A percentile compares a stretch with the other conserved stretches of the same genome.
phyloP scores from a whole-genome alignment of 1,140 invertebrate genomes.

The Drosophila mayri region DNA sequence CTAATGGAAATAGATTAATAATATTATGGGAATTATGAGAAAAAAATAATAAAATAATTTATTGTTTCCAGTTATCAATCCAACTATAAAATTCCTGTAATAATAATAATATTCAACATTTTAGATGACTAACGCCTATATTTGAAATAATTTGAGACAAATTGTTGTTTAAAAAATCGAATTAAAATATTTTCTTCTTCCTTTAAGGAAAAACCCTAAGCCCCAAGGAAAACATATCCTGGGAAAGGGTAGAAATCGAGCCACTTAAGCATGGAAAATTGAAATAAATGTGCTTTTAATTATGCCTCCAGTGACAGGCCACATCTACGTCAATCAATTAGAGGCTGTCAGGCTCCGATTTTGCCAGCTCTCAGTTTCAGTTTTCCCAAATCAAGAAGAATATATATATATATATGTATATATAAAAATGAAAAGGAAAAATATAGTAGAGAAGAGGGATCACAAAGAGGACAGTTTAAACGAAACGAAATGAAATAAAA shows the following conservation, averaged over 20 bases:
- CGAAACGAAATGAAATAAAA: slow-evolving; percentile 33
- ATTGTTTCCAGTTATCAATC: too few species aligned
- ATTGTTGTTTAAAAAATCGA: too few species aligned
- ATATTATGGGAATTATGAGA: background rate
- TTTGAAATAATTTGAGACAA: too few species aligned
- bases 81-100: too few species aligned
- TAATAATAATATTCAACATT: too few species aligned
- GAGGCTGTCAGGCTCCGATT: slow-evolving; percentile 25
- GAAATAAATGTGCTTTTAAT: slow-evolving; percentile 79
- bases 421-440: background rate
- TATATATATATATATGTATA: background rate
- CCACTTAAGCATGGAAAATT: slow-evolving; percentile 69
- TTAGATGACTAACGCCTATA: too few species aligned
- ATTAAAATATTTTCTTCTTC: too few species aligned
- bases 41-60: too few species aligned
- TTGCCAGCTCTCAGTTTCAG: background rate
- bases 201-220: background rate
- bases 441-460: background rate
- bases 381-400: background rate
- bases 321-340: slow-evolving; percentile 69
- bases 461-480: slow-evolving; percentile 15
- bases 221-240: background rate
- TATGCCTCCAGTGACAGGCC: slow-evolving; percentile 64
- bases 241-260: background rate
- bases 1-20: background rate